phyloP scores from a whole-genome alignment of 2,888 invertebrate genomes.

The Crocallis elinguaria region DNA sequence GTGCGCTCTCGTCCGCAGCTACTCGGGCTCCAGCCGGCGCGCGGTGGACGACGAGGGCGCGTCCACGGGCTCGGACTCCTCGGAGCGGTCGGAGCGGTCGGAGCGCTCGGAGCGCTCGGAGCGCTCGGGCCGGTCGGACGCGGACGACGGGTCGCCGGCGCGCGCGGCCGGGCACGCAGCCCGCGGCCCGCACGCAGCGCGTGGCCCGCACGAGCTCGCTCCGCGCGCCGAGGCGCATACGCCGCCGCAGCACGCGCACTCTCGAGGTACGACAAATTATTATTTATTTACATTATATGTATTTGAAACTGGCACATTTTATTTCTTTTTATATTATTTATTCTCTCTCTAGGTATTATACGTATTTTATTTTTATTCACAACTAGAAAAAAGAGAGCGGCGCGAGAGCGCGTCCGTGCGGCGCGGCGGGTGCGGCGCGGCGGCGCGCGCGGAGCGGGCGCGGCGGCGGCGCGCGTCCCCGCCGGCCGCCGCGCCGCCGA shows the following conservation, averaged over 20 bases:
- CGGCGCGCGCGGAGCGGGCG: conserved; percentile 33
- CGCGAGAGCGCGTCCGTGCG: conserved; percentile 52
- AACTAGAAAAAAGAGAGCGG: conserved; percentile 31
- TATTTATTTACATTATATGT: too few relatives aligned
- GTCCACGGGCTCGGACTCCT: conserved; percentile 53
- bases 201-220: conserved; percentile 9
- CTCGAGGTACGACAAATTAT: conserved; percentile 18
- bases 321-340: too few relatives aligned
- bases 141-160: conserved; percentile 5
- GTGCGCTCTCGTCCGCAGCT: conserved; percentile 2
- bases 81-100: conserved; percentile 28
- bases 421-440: conserved; percentile 33
- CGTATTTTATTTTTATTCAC: too few relatives aligned
- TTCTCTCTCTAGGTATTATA: too few relatives aligned
- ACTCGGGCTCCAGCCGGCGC: conserved; percentile 28
- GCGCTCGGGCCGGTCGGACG: neutral
- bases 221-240: conserved; percentile 29
- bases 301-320: too few relatives aligned
- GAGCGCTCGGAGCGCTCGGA: conserved; percentile 2
- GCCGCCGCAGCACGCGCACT: conserved; percentile 32
- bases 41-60: conserved; percentile 41
- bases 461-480: conserved; percentile 37
- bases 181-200: conserved; percentile 12
- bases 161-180: conserved; percentile 23
- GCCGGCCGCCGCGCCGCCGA: conserved; percentile 24